Evolutionary conservation across 2,797 vertebrate genomes (phyloP), one percentile per base, ranked within the genome.

Genomic region (Rhinophrynus dorsalis): DNA sequence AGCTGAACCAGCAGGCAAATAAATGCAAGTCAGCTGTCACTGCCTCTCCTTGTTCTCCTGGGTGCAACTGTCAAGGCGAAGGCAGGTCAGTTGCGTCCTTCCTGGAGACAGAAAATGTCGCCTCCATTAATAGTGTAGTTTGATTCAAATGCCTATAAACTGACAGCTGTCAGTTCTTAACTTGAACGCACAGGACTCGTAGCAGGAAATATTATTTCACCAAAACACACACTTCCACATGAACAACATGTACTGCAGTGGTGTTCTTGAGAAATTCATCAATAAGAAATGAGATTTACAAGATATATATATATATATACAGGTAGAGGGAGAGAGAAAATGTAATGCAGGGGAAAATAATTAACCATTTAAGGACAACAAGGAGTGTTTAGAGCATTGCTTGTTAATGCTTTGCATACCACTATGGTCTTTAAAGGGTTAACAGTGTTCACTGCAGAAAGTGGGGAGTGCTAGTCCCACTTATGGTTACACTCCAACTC

Each of bases 141-240:
- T 27, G 12, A 45, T 44, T 35, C 18, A 10, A 37, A 54, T 73
- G 51, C 42, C 76, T 67, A 9, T 21, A 30, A 81, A 78, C 52
- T 1, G 79, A 61, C 12, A 57, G 52, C 1, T 71, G 47, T 9
- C 18, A 73, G 29, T 75, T 77, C 18, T 17, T 30, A 59, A 40
- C 6, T 32, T 10, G 29, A 58, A 29, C 24, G 6, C 40, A 65
- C 59, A 11, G 37, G 54, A 30, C 76, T 44, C 40, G 48, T 17
- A 59, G 8, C 44, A 52, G 26, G 9, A 33, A 57, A 62, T 65
- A 33, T 42, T 40, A n/a, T 48, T 60, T 62, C 58, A 20, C 18
- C 35, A 62, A 33, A 18, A 29, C 44, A 37, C 27, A 62, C 11
- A 62, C 13, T 35, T 26, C 48, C 35, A 44, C 21, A 40, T 26